Percentiles rank a stretch among this genome's conserved stretches.
Evolutionary conservation across 2,797 vertebrate genomes (phyloP).

Genomic region (Neosilurus mollespiculum): DNA sequence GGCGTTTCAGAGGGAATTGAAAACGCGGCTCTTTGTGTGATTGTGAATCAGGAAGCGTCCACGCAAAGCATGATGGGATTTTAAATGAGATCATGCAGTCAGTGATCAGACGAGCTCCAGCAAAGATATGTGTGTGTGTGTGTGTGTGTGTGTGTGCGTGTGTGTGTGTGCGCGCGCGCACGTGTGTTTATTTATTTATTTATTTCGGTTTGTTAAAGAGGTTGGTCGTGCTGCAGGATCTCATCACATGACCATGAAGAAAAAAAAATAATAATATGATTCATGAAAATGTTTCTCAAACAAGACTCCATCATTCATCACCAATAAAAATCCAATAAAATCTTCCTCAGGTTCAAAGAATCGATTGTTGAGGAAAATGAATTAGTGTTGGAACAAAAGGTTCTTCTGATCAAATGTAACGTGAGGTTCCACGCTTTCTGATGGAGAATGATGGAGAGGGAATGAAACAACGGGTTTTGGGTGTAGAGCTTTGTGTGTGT

Average conservation of each 20-base stretch:
- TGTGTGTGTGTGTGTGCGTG: conserved; percentile 2
- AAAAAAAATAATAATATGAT: background rate
- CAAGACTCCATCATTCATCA: background rate
- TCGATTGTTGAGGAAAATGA: background rate
- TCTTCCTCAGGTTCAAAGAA: background rate
- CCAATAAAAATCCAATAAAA: conserved; percentile 9
- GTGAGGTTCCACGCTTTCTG: background rate
- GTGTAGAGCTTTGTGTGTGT: background rate
- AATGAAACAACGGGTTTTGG: background rate
- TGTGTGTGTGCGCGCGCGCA: background rate
- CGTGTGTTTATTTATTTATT: background rate
- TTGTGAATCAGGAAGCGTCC: conserved; percentile 10
- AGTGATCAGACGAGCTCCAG: background rate
- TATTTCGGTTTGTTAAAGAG: background rate
- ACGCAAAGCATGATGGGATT: conserved; percentile 30
- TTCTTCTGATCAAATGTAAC: background rate
- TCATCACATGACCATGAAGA: background rate
- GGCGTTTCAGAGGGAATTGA: conserved; percentile 23
- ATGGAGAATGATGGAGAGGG: background rate
- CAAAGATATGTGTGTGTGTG: background rate
- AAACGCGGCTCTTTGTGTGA: conserved; percentile 23
- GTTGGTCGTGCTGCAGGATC: background rate
- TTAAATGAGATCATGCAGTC: conserved; percentile 35
- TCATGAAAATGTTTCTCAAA: conserved; percentile 2
- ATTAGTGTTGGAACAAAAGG: conserved; percentile 2